Conservation (phyloP, 2,797 vertebrate species). For the Pangasius macronema region DNA sequence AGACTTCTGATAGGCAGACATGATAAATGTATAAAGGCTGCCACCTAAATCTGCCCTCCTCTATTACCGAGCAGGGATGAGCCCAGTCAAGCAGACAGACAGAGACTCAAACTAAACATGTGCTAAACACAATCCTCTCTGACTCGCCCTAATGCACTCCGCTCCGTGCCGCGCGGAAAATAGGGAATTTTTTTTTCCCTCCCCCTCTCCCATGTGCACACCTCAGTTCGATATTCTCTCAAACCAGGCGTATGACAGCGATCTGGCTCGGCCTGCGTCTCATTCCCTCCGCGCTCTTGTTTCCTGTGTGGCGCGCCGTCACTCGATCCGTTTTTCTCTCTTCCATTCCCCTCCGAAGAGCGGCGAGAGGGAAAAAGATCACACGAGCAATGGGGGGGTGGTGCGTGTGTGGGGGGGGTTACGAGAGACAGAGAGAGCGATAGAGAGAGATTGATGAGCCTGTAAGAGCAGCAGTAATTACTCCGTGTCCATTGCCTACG, state of each 20-base stretch:
- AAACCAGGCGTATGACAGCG: conserved; percentile 34
- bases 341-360: conserved; percentile 61
- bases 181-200: background rate
- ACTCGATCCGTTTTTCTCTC: conserved; percentile 63
- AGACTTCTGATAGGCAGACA: conserved; percentile 35
- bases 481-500: conserved; percentile 82
- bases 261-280: conserved; percentile 30
- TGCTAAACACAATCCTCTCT: conserved; percentile 24
- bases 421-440: conserved; percentile 62
- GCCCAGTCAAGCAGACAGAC: conserved; percentile 22
- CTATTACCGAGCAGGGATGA: conserved; percentile 33
- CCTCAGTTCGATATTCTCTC: conserved; percentile 28
- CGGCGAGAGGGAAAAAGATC: conserved; percentile 68
- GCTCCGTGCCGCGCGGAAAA: conserved; percentile 7
- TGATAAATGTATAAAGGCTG: conserved; percentile 35
- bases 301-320: conserved; percentile 67
- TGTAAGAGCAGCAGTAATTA: conserved; percentile 85
- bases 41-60: conserved; percentile 29
- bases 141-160: conserved; percentile 42
- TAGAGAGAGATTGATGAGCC: conserved; percentile 86
- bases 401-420: conserved; percentile 23
- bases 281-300: conserved; percentile 45
- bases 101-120: conserved; percentile 29
- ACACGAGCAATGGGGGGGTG: conserved; percentile 46
- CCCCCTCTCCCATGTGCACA: background rate